phyloP scores from a whole-genome alignment of 2,113 vertebrate species.

The Equus quagga region DNA sequence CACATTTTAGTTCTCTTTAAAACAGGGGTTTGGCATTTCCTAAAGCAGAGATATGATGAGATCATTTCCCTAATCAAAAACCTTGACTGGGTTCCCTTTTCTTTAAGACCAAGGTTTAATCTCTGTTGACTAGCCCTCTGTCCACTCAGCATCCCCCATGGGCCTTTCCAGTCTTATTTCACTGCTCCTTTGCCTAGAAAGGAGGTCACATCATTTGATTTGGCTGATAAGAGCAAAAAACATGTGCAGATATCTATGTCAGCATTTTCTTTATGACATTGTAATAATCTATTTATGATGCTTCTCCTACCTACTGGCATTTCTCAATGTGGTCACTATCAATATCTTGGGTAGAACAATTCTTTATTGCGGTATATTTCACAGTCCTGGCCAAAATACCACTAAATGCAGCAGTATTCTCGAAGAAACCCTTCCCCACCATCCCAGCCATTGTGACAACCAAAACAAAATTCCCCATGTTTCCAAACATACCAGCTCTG shows the following conservation, averaged over 20 bases:
- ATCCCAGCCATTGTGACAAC: neutral
- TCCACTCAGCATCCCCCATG: neutral
- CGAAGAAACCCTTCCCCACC: neutral
- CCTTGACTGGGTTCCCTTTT: neutral
- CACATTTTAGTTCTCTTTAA: constrained; percentile 35
- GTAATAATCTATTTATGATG: neutral
- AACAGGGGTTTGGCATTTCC: neutral
- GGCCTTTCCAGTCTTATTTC: neutral
- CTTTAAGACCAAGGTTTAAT: neutral
- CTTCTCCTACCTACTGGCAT: constrained; percentile 15
- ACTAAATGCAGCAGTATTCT: neutral
- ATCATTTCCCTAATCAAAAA: neutral
- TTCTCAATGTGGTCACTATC: neutral
- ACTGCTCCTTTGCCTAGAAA: neutral
- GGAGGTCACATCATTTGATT: neutral
- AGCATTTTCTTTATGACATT: neutral
- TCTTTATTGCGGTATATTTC: constrained; percentile 15
- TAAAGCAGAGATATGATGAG: neutral
- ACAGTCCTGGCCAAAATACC: neutral
- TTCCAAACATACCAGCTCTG: neutral
- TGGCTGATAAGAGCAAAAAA: constrained; percentile 24
- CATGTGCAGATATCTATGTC: neutral
- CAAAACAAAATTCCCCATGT: neutral
- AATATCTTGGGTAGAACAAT: neutral
- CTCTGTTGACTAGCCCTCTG: neutral